These are phyloP conservation scores for Pomacea maculata DNA, from an alignment of 1,140 invertebrate species.

Conservation along the genomic window DNA sequence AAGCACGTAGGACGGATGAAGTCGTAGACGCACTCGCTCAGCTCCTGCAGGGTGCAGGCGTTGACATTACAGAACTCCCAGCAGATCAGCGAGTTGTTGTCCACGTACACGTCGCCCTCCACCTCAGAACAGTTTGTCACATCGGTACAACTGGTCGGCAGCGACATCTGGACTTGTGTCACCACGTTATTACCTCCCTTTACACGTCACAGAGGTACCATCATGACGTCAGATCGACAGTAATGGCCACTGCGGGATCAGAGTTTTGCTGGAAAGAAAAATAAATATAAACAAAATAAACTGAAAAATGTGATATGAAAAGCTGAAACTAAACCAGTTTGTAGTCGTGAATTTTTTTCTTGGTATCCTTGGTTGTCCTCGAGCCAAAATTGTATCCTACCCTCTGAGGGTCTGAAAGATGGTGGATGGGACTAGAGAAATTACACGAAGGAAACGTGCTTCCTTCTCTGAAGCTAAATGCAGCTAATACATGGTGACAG, in stretches of 20 bases:
- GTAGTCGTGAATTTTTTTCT: no score
- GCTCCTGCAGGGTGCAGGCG: constrained; percentile 21
- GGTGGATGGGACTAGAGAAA: no score
- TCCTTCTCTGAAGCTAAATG: no score
- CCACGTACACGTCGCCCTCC: neutral
- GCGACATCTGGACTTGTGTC: neutral
- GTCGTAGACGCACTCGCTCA: constrained; percentile 27
- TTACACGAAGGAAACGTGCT: no score
- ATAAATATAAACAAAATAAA: no score
- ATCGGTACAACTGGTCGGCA: neutral
- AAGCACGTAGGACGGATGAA: constrained; percentile 46
- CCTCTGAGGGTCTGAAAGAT: no score
- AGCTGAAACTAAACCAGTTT: no score
- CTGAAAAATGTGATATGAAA: no score
- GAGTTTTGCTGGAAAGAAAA: no score
- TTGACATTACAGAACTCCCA: constrained; percentile 16
- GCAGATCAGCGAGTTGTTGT: constrained; percentile 17
- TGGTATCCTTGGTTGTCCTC: no score
- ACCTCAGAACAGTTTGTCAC: neutral
- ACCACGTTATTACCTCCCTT: neutral
- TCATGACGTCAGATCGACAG: neutral
- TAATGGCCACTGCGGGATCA: neutral
- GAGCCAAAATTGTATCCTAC: no score
- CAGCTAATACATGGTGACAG: no score
- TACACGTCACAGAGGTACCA: neutral